Evolutionary conservation across 2,113 vertebrate species (phyloP).

Genomic region (Nesoenas mayeri): DNA sequence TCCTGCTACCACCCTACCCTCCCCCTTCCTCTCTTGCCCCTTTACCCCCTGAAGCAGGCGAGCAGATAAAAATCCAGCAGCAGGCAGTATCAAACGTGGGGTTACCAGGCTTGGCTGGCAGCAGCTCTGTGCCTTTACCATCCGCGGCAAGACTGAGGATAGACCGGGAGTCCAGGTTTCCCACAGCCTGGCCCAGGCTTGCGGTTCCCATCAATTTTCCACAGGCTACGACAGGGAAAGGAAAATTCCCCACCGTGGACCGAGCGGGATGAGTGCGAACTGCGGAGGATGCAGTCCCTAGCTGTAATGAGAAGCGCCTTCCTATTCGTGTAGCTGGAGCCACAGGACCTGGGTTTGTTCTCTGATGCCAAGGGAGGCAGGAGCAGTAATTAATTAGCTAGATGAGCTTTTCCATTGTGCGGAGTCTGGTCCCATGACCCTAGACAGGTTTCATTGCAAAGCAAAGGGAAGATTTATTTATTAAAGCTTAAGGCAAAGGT

Average conservation of each 20-base stretch:
- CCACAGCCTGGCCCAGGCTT: neutral
- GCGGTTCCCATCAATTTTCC: neutral
- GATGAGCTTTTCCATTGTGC: conserved; percentile 23
- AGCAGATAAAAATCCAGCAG: neutral
- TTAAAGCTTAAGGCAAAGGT: conserved; percentile 53
- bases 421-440: neutral
- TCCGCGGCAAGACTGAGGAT: neutral
- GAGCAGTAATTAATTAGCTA: conserved; percentile 50
- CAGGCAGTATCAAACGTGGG: neutral
- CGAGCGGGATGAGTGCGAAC: neutral
- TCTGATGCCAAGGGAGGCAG: conserved; percentile 16
- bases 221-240: neutral
- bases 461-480: conserved; percentile 4
- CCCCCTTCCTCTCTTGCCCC: neutral
- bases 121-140: neutral
- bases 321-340: conserved; percentile 1
- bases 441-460: neutral
- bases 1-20: conserved; percentile 1
- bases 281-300: neutral
- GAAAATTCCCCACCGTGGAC: neutral
- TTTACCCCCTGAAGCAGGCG: neutral
- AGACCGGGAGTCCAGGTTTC: neutral
- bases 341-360: neutral
- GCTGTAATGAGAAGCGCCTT: conserved; percentile 25
- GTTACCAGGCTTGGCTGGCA: neutral